A percentile compares a stretch with the other conserved stretches of the same genome.
phyloP scores from a whole-genome alignment of 2,113 vertebrate genomes.

The Macroglossus sobrinus region DNA sequence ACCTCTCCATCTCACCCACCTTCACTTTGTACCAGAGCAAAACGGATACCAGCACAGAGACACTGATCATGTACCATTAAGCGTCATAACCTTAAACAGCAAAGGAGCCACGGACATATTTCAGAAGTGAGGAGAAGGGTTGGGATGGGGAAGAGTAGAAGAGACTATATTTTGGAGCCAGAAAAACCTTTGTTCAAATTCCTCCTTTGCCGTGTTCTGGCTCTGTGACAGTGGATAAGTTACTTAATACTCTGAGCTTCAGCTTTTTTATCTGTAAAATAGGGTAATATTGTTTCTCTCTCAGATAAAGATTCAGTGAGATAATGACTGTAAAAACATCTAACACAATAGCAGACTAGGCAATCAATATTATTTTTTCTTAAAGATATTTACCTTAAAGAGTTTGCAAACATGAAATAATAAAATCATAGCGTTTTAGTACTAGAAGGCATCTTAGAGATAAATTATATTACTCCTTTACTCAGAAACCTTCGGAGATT shows the following conservation, averaged over 20 bases:
- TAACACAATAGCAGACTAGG: neutral
- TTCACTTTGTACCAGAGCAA: neutral
- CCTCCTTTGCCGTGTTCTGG: neutral
- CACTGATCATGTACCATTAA: neutral
- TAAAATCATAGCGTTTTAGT: neutral
- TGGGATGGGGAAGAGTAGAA: fast-evolving
- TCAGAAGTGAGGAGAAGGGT: neutral
- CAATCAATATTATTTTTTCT: neutral
- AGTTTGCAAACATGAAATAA: neutral
- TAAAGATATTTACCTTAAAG: neutral
- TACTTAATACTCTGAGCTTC: neutral
- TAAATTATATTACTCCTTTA: neutral
- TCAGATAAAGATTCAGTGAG: neutral
- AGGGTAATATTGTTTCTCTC: neutral
- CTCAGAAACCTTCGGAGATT: neutral
- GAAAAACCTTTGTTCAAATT: neutral
- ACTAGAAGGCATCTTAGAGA: neutral
- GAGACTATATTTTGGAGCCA: neutral
- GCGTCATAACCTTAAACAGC: neutral
- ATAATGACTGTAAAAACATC: neutral
- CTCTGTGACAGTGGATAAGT: neutral
- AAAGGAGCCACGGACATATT: neutral
- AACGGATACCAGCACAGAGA: neutral
- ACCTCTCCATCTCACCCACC: neutral
- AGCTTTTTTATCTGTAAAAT: neutral